A percentile compares a stretch with the other conserved stretches of the same genome.
Evolutionary conservation across 2,113 vertebrate species (phyloP).

Genomic region (Paratilapia polleni): DNA sequence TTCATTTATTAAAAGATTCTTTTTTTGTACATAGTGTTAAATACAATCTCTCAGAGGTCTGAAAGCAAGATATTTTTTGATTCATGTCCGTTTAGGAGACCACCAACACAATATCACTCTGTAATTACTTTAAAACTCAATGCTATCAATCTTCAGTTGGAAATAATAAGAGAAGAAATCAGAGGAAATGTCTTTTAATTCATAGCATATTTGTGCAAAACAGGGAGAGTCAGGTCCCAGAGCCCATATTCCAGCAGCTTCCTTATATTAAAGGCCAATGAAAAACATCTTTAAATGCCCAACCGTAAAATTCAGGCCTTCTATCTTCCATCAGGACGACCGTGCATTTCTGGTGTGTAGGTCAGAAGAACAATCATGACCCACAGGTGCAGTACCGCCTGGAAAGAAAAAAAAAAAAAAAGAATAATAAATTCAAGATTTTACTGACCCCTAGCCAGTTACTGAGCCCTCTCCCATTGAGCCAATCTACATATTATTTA

Average conservation of each 20-base stretch:
- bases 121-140: slow-evolving; percentile 36
- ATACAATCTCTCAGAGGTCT: slow-evolving; percentile 67
- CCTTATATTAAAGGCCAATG: slow-evolving; percentile 29
- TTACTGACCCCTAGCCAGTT: neutral
- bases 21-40: slow-evolving; percentile 74
- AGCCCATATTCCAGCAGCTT: slow-evolving; percentile 66
- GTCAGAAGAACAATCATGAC: slow-evolving; percentile 98
- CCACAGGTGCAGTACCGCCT: slow-evolving; percentile 96
- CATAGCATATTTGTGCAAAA: slow-evolving; percentile 76
- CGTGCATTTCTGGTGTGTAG: slow-evolving; percentile 96
- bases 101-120: slow-evolving; percentile 31
- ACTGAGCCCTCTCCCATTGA: neutral
- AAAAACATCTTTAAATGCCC: slow-evolving; percentile 22
- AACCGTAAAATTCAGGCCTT: slow-evolving; percentile 10
- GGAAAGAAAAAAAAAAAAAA: slow-evolving; percentile 39
- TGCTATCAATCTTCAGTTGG: slow-evolving; percentile 12
- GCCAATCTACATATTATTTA: neutral
- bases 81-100: slow-evolving; percentile 38
- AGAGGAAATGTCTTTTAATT: slow-evolving; percentile 46
- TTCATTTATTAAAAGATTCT: slow-evolving; percentile 71
- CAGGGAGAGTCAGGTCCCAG: slow-evolving; percentile 46
- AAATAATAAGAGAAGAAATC: slow-evolving; percentile 29
- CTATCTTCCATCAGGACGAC: slow-evolving; percentile 83
- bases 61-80: slow-evolving; percentile 32
- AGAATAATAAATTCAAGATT: neutral